These are phyloP conservation scores for Melikaiella ostensackeni DNA, from an alignment of 2,888 invertebrate species.

Conservation along the genomic window DNA sequence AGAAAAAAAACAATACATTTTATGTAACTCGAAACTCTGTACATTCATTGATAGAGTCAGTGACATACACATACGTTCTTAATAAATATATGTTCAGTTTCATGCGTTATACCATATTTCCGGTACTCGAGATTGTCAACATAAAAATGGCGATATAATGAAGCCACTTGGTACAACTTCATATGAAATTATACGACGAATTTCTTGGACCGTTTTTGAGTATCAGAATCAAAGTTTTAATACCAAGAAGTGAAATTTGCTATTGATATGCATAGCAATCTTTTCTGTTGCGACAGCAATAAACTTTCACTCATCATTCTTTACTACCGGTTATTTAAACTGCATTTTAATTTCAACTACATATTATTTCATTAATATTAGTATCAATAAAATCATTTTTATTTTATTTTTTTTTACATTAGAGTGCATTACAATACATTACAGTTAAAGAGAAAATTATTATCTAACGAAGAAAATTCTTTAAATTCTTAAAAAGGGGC, in stretches of 20 bases:
- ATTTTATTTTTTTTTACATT: too few species aligned
- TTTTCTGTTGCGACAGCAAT: conserved; percentile 8
- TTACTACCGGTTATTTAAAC: not conserved
- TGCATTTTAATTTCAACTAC: not conserved
- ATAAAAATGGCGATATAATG: conserved; percentile 28
- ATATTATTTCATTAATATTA: not conserved
- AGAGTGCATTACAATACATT: not conserved
- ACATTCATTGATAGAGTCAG: not conserved
- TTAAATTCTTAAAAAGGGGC: too few species aligned
- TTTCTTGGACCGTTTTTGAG: not conserved
- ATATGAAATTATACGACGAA: conserved; percentile 4
- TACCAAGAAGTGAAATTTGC: conserved; percentile 25
- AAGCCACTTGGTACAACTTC: conserved; percentile 14
- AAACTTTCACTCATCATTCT: conserved; percentile 16
- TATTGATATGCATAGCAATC: conserved; percentile 20
- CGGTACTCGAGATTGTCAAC: conserved; percentile 33
- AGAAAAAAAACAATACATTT: not conserved
- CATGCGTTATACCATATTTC: conserved; percentile 10
- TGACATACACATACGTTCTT: not conserved
- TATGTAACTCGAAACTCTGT: not conserved
- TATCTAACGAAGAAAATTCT: not conserved
- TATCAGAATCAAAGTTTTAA: conserved; percentile 2
- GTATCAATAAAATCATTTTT: too few species aligned
- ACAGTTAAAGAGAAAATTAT: not conserved
- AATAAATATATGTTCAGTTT: conserved; percentile 5